Evolutionary conservation across 2,888 invertebrate species (phyloP).

Genomic region (Tyria jacobaeae): DNA sequence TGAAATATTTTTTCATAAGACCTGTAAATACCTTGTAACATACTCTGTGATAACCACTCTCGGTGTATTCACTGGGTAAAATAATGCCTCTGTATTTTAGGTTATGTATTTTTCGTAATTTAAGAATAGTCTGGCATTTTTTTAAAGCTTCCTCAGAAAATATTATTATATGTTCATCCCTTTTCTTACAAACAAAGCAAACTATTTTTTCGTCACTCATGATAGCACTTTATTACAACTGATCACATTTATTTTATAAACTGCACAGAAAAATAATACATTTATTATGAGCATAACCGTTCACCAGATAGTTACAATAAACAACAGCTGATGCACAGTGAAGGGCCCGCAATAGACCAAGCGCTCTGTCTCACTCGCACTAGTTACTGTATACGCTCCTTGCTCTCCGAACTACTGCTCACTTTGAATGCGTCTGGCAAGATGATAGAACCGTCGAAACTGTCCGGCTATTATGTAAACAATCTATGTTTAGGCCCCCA

Average conservation of each 20-base stretch:
- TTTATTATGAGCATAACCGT: no score
- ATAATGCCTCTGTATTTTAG: conserved; percentile 30
- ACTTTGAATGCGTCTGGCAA: no score
- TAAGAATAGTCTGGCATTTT: conserved; percentile 22
- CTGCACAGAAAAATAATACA: no score
- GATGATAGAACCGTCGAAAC: no score
- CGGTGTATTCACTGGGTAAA: conserved; percentile 17
- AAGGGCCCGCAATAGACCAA: conserved; percentile 5
- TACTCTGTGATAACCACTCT: conserved; percentile 13
- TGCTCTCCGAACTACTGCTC: no score
- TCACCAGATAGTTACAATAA: no score
- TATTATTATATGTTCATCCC: conserved; percentile 5
- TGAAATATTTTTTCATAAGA: conserved; percentile 14
- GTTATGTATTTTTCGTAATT: conserved; percentile 29
- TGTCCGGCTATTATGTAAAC: no score
- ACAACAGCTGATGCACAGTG: conserved; percentile 10
- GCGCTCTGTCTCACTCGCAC: conserved; percentile 9
- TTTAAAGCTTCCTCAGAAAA: conserved; percentile 18
- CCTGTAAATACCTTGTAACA: conserved; percentile 17
- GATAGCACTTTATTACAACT: no score
- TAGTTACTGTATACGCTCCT: background rate
- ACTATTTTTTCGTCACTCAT: no score
- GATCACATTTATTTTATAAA: no score
- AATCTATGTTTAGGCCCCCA: no score
- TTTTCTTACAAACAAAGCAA: conserved; percentile 14